Percentiles rank a stretch among this genome's conserved stretches.
Conservation (phyloP, 92 coral and sea anemone species). For the Meandrina meandrites region DNA sequence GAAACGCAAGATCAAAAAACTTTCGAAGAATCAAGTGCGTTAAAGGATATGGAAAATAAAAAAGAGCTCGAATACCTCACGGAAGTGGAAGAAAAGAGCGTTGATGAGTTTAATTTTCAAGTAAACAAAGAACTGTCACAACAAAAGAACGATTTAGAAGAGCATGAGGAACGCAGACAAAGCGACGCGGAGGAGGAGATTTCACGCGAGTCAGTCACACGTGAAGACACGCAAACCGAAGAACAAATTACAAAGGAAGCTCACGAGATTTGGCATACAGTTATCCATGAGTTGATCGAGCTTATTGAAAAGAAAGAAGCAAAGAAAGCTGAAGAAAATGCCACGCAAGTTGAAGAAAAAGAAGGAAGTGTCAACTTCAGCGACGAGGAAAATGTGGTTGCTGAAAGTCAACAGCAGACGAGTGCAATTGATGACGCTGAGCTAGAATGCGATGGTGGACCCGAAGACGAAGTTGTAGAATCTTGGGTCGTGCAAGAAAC, state of each 20-base stretch:
- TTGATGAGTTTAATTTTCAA: neutral
- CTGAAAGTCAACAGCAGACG: neutral
- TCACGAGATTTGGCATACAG: neutral
- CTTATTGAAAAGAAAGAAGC: conserved; percentile 9
- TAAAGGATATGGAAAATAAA: neutral
- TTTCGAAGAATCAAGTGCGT: neutral
- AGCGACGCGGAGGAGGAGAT: neutral
- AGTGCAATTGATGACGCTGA: conserved; percentile 1
- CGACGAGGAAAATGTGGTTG: neutral
- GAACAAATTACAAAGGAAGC: conserved; percentile 14
- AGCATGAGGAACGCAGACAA: conserved; percentile 13
- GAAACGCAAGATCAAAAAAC: conserved; percentile 2
- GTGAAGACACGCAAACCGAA: conserved; percentile 1
- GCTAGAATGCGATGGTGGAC: neutral
- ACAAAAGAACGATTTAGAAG: conserved; percentile 17
- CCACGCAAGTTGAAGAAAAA: neutral
- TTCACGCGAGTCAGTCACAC: neutral
- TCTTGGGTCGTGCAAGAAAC: neutral
- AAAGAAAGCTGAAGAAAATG: neutral
- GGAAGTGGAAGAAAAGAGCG: neutral
- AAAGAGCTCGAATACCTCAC: neutral
- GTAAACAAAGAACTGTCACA: conserved; percentile 1
- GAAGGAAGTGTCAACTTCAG: neutral
- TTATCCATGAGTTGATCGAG: conserved; percentile 4
- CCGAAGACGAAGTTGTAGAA: conserved; percentile 1